These are phyloP conservation scores for Micromys minutus DNA, from an alignment of 2,113 vertebrate genomes.

Conservation along the genomic window DNA sequence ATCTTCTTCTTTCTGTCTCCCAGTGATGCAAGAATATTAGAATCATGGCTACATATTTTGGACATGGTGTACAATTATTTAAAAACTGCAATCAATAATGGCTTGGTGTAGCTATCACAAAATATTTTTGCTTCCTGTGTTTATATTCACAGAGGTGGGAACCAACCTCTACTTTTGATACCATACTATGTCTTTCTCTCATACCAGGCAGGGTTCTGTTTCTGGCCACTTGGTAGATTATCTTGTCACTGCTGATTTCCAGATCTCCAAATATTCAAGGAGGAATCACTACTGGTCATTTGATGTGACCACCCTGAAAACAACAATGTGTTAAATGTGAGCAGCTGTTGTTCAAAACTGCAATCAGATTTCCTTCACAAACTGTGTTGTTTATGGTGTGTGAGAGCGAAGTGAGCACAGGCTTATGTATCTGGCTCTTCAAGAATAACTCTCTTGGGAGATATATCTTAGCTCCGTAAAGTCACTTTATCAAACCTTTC, in stretches of 20 bases:
- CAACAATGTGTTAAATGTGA: constrained; percentile 37
- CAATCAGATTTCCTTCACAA: background rate
- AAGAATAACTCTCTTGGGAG: background rate
- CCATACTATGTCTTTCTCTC: background rate
- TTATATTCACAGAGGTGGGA: background rate
- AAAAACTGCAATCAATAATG: background rate
- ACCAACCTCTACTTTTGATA: background rate
- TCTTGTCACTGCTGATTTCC: constrained; percentile 47
- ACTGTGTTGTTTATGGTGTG: background rate
- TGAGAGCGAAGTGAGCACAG: no score
- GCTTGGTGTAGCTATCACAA: background rate
- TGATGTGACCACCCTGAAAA: constrained; percentile 53
- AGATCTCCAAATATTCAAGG: background rate
- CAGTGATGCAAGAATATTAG: background rate
- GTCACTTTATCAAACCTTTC: background rate
- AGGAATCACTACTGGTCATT: background rate
- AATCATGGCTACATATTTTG: background rate
- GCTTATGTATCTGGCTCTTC: background rate
- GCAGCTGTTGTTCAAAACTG: constrained; percentile 45
- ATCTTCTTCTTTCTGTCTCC: background rate
- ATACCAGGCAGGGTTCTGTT: background rate
- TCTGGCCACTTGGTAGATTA: background rate
- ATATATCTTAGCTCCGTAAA: background rate
- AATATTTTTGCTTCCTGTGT: background rate
- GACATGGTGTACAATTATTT: background rate